Evolutionary conservation across 2,888 invertebrate genomes (phyloP), one percentile per base, ranked within the genome.

Genomic region (Coenonympha arcania): DNA sequence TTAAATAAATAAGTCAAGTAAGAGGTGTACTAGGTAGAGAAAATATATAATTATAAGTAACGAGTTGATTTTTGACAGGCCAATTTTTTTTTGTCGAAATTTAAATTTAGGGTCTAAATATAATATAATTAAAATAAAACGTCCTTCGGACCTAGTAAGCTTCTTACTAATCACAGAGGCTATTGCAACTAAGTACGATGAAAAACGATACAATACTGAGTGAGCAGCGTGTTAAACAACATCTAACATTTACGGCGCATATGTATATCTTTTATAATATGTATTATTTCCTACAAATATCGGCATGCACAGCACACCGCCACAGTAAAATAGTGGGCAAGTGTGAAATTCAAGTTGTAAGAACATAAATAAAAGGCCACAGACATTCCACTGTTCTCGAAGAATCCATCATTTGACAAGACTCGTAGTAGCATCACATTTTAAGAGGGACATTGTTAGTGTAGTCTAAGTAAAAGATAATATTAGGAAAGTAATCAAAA

Each of bases 151-250:
- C 19, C 43, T 40, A 46, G 16, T 41, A 39, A 20, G 30, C 42
- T 6, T 43, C 43, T 49, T 33, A 24, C 24, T 30, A 36, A 42
- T 50, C 43, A 50, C 45, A 54, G 50, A 45, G 34, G 33, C 50
- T 50, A 53, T 55, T 51, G 51, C 46, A 54, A 41, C 57, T 56
- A 56, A 59, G 56, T 59, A 57, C 54, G 54, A 56, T 54, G 50
- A 50, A 44, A n/a, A 55, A 52, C 47, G 37, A 57, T 51, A 52
- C 49, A 60, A 59, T 57, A 61, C 55, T 54, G 48, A 54, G 48
- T 41, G 44, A 48, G 46, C 30, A 42, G 34, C 42, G 15, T n/a
- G n/a, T 26, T 46, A 42, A 44, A 45, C 41, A 13, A 24, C 18
- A n/a, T 43, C 39, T 49, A 50, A 42, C 42, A 22, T 47, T 30